Percentiles rank a stretch among this genome's conserved stretches.
Conservation (phyloP, 2,888 invertebrate species). For the Cosmopolites sordidus region DNA sequence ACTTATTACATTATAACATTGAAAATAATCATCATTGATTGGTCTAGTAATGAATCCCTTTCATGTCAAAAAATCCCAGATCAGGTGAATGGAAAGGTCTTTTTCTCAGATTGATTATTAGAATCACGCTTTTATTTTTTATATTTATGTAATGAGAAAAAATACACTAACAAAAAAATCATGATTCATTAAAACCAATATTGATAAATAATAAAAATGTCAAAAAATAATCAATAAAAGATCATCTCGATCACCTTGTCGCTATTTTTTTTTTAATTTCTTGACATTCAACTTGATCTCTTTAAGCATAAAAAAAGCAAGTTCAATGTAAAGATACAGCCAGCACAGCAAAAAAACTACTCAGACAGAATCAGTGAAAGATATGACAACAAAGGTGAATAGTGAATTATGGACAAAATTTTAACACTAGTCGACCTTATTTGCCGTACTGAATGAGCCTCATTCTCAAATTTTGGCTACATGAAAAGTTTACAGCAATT, state of each 20-base stretch:
- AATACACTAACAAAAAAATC: no score
- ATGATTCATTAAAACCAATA: no score
- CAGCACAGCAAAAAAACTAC: conserved; percentile 5
- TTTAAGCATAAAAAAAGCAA: conserved; percentile 12
- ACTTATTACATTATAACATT: no score
- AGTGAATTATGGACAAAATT: conserved; percentile 9
- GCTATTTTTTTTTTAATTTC: not conserved
- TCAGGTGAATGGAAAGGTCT: no score
- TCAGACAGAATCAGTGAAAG: conserved; percentile 9
- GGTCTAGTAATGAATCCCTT: no score
- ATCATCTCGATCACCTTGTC: not conserved
- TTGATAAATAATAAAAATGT: no score
- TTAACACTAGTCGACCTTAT: conserved; percentile 9
- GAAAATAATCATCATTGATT: no score
- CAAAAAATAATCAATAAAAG: not conserved
- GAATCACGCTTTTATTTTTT: no score
- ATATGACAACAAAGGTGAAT: conserved; percentile 11
- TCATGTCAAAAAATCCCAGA: no score
- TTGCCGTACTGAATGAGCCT: not conserved
- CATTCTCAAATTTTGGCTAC: not conserved
- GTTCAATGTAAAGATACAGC: conserved; percentile 11
- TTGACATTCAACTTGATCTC: conserved; percentile 13
- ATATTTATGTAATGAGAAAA: no score
- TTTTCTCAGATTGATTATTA: no score
- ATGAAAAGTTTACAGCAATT: not conserved